Evolutionary conservation across 2,113 vertebrate genomes (phyloP), one percentile per base, ranked within the genome.

Genomic region (Dromas ardeola): DNA sequence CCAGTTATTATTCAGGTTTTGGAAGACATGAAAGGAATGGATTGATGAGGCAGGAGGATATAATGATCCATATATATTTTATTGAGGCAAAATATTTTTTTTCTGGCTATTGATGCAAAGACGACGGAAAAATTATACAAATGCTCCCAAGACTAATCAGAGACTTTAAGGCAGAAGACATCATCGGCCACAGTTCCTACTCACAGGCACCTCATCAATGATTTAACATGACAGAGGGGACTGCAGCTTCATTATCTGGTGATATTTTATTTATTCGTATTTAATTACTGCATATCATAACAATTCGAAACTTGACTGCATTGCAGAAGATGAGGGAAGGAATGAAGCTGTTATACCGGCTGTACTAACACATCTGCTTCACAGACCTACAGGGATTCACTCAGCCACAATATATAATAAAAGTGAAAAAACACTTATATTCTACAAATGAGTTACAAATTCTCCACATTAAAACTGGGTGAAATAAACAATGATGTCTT

Each of bases 361-460:
- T 95, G 62, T 78, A 80, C 82, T 94, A 95, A 97, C 97, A 96
- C 93, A 98, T 97, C 95, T 98, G 96, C 93, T 97, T 81, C 94
- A 77, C 96, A 97, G 96, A 97, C 91, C 95, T 96, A 93, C 81
- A 89, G 90, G 82, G 93, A 97, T 88, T 96, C 92, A 72, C 29
- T 97, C 70, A 93, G 70, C 74, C 81, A 82, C 89, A 91, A 88
- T 77, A 93, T 42, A 92, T 70, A 96, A 90, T 55, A 96, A 61
- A 91, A 97, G 53, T 88, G 66, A 92, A 95, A 85, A 97, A 90
- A 67, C 52, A 87, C 69, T 90, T 92, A 34, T 53, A 92, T 90
- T 85, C 87, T 96, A 94, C 93, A 98, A 97, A 96, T 81, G 65
- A 97, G 76, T 96, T 95, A 94, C 94, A 97, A 97, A 97, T 92